A percentile compares a stretch with the other conserved stretches of the same genome.
Conservation (phyloP, 2,113 vertebrate species). For the Cathartes aura region DNA sequence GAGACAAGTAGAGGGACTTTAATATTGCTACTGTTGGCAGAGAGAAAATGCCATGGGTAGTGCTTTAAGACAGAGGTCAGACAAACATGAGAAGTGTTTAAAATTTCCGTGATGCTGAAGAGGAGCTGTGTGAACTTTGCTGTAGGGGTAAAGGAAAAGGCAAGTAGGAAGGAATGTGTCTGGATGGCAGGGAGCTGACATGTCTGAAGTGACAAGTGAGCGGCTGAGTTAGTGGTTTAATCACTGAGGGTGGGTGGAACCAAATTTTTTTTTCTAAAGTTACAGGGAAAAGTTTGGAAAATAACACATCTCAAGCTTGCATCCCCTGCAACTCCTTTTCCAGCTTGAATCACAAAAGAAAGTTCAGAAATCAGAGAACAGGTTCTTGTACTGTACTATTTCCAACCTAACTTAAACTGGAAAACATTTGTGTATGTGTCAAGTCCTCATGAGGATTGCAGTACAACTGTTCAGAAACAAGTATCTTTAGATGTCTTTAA, state of each 20-base stretch:
- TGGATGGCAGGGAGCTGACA: background rate
- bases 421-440: background rate
- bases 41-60: background rate
- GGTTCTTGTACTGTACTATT: background rate
- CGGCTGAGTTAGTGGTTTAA: background rate
- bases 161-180: background rate
- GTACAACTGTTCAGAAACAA: background rate
- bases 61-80: background rate
- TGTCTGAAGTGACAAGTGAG: background rate
- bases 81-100: background rate
- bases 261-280: background rate
- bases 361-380: background rate
- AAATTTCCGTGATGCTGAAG: background rate
- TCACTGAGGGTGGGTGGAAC: background rate
- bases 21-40: background rate
- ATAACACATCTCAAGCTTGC: background rate
- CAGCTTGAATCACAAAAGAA: background rate
- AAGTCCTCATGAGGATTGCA: background rate
- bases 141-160: background rate
- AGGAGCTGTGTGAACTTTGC: background rate
- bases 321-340: background rate
- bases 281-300: background rate
- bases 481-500: background rate
- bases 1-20: background rate
- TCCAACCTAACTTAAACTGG: background rate